phyloP scores from a whole-genome alignment of 2,113 vertebrate species.

The Bubo bubo region DNA sequence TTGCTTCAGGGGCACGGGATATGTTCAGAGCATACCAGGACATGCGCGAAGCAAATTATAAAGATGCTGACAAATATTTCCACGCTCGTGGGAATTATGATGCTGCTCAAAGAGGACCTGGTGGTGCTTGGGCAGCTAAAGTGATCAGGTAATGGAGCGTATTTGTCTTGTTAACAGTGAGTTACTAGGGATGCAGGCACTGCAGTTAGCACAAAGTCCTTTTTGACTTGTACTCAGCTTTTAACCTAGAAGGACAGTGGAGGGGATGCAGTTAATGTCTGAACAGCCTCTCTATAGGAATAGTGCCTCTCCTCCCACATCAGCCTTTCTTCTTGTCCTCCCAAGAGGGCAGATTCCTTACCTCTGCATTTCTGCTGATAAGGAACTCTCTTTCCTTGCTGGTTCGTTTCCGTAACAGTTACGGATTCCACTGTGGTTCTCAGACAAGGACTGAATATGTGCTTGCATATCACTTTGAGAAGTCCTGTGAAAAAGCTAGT shows the following conservation, averaged over 20 bases:
- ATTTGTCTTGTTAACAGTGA: not conserved
- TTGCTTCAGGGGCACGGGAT: slow-evolving; percentile 1
- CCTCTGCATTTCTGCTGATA: not conserved
- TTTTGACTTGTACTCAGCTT: not conserved
- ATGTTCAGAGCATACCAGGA: slow-evolving; percentile 20
- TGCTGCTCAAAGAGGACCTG: slow-evolving; percentile 47
- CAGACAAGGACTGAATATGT: rapidly evolving
- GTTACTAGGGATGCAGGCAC: no score
- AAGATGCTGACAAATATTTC: slow-evolving; percentile 42
- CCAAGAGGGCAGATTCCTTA: not conserved
- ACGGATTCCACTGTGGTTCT: rapidly evolving
- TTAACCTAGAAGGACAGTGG: not conserved
- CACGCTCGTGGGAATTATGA: slow-evolving; percentile 64
- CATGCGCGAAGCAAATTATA: slow-evolving; percentile 39
- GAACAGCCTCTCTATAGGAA: not conserved
- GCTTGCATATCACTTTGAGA: no score
- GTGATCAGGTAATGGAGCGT: slow-evolving; percentile 26
- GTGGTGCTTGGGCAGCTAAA: slow-evolving; percentile 25
- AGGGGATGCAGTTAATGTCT: not conserved
- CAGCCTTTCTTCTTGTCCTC: not conserved
- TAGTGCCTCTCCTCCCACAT: not conserved
- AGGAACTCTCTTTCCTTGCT: not conserved
- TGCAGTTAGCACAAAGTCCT: not conserved
- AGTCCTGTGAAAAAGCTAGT: not conserved
- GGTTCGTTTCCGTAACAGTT: not conserved